Percentiles rank a stretch among this genome's conserved stretches.
phyloP scores from a whole-genome alignment of 2,113 vertebrate species.

The Channa argus region DNA sequence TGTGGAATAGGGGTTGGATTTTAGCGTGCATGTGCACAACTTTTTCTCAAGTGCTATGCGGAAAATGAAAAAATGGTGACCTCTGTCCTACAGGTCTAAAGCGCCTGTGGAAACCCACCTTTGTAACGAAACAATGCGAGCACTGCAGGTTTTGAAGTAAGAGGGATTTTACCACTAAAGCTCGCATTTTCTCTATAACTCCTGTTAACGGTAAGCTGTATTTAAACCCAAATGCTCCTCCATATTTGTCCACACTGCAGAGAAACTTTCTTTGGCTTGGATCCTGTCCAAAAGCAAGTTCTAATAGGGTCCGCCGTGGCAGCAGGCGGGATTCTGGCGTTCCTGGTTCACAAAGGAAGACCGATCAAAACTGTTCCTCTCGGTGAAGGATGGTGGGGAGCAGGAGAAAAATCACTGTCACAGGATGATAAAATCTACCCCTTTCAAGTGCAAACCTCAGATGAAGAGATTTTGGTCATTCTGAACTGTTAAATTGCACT shows the following conservation, averaged over 20 bases:
- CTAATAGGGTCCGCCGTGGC: slow-evolving; percentile 77
- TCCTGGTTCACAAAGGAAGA: slow-evolving; percentile 71
- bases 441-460: slow-evolving; percentile 83
- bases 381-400: slow-evolving; percentile 90
- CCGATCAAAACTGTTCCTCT: slow-evolving; percentile 81
- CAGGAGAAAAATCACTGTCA: slow-evolving; percentile 68
- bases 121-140: slow-evolving; percentile 53
- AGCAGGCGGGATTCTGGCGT: slow-evolving; percentile 81
- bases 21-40: not conserved
- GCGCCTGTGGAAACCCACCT: not conserved
- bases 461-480: slow-evolving; percentile 85
- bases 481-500: not conserved
- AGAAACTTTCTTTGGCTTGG: slow-evolving; percentile 64
- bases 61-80: not conserved
- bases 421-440: slow-evolving; percentile 81
- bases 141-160: slow-evolving; percentile 65
- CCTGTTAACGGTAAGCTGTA: not conserved
- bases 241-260: slow-evolving; percentile 43
- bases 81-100: slow-evolving; percentile 4
- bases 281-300: slow-evolving; percentile 62
- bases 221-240: not conserved
- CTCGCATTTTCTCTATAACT: no score
- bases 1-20: not conserved
- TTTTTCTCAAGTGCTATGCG: not conserved
- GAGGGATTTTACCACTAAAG: not conserved